Evolutionary conservation across 1,140 invertebrate genomes (phyloP).

Genomic region (Andrena cerasifolii): DNA sequence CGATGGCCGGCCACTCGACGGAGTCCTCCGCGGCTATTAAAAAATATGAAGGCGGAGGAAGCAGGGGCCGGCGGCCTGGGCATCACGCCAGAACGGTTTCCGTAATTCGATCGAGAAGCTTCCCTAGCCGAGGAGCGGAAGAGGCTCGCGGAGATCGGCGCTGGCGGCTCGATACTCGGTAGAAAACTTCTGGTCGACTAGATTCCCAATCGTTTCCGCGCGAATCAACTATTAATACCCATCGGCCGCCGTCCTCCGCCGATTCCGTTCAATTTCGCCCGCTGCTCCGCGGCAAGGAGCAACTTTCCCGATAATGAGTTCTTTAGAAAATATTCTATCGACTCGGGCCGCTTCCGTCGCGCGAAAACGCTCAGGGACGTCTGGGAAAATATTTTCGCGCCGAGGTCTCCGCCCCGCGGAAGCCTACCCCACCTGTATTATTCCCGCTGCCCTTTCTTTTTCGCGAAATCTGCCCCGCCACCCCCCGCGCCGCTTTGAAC

Average conservation of each 20-base stretch:
- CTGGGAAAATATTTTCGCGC: slow-evolving; percentile 71
- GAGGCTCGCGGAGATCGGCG: not conserved
- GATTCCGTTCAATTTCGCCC: slow-evolving; percentile 21
- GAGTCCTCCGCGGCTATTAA: not conserved
- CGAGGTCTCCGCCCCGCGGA: not conserved
- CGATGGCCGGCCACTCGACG: too few species aligned
- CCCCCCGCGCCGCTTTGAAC: slow-evolving; percentile 39
- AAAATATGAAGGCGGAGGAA: not conserved
- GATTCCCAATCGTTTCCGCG: slow-evolving; percentile 50
- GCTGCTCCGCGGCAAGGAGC: not conserved
- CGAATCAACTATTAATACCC: slow-evolving; percentile 66
- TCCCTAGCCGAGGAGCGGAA: slow-evolving; percentile 11
- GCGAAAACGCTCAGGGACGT: slow-evolving; percentile 68
- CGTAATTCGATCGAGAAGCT: slow-evolving; percentile 56
- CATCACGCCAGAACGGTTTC: slow-evolving; percentile 29
- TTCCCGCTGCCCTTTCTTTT: slow-evolving; percentile 14
- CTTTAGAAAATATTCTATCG: slow-evolving; percentile 71
- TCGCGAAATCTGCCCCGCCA: slow-evolving; percentile 17
- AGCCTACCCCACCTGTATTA: slow-evolving; percentile 28
- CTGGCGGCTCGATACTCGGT: slow-evolving; percentile 16
- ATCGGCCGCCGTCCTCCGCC: not conserved
- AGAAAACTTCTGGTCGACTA: slow-evolving; percentile 59
- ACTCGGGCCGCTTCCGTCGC: slow-evolving; percentile 47
- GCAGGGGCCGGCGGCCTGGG: slow-evolving; percentile 4
- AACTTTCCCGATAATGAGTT: slow-evolving; percentile 70